phyloP scores from a whole-genome alignment of 2,113 vertebrate genomes.

The Miniopterus natalensis region DNA sequence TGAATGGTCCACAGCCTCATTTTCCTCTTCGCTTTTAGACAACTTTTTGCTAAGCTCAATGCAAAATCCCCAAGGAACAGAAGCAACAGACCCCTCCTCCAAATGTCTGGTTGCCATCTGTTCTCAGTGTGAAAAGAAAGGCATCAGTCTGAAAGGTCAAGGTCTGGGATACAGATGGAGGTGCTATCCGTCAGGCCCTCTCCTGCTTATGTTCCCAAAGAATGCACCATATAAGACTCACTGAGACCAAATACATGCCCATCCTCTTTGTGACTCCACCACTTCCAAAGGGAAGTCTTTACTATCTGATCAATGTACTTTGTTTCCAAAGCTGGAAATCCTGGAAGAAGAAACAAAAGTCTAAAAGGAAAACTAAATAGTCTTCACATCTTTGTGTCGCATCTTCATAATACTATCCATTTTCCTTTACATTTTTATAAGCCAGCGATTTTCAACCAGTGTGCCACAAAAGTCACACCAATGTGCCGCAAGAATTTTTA shows the following conservation, averaged over 20 bases:
- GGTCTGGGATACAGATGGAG: conserved; percentile 17
- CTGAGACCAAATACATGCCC: conserved; percentile 82
- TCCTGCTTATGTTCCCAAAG: conserved; percentile 85
- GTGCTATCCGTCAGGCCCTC: background rate
- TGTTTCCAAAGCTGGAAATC: conserved; percentile 84
- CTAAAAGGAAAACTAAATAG: conserved; percentile 88
- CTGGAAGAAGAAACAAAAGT: conserved; percentile 86
- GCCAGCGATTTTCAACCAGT: background rate
- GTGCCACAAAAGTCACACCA: background rate
- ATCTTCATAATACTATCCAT: conserved; percentile 79
- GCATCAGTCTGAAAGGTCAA: conserved; percentile 48
- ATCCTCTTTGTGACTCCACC: conserved; percentile 83
- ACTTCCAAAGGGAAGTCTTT: conserved; percentile 87
- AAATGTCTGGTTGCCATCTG: conserved; percentile 92
- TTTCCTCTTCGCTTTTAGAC: conserved; percentile 80
- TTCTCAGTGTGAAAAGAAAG: conserved; percentile 82
- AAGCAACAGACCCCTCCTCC: conserved; percentile 81
- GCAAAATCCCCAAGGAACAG: conserved; percentile 86
- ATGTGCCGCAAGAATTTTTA: background rate
- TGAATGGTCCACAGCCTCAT: conserved; percentile 80
- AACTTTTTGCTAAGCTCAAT: conserved; percentile 86
- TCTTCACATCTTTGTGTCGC: conserved; percentile 74
- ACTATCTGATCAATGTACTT: conserved; percentile 86
- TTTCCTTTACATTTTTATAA: conserved; percentile 85
- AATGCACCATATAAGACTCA: conserved; percentile 84